A percentile compares a stretch with the other conserved stretches of the same genome.
Conservation (phyloP, 2,113 vertebrate species). For the Symphodus melops region DNA sequence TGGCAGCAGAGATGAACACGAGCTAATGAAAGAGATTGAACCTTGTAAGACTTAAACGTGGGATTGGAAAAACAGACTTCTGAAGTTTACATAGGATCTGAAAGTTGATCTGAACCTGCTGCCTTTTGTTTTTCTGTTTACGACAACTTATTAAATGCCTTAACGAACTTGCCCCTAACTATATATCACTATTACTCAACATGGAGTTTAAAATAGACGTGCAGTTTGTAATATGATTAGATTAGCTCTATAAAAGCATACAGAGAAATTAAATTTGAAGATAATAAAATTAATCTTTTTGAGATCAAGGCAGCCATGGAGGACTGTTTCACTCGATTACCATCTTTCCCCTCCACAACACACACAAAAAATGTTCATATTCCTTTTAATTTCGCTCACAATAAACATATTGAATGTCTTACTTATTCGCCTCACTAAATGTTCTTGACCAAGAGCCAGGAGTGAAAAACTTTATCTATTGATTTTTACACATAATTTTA, state of each 20-base stretch:
- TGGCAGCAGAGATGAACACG: constrained; percentile 35
- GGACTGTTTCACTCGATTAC: background rate
- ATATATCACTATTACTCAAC: background rate
- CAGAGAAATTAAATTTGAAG: constrained; percentile 4
- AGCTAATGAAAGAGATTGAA: constrained; percentile 28
- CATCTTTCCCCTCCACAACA: too few relatives aligned
- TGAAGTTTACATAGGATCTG: constrained; percentile 8
- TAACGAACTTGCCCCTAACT: background rate
- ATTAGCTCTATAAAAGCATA: background rate
- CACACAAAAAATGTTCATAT: background rate
- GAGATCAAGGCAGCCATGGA: background rate
- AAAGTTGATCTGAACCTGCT: background rate
- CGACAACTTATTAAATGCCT: background rate
- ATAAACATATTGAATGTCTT: background rate
- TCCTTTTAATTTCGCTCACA: background rate
- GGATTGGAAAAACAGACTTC: background rate
- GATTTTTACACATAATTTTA: too few relatives aligned
- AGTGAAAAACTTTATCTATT: too few relatives aligned
- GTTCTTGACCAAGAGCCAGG: background rate
- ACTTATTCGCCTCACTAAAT: background rate
- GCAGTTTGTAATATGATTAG: background rate
- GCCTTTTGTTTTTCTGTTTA: background rate
- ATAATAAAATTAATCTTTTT: background rate
- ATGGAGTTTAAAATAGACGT: background rate
- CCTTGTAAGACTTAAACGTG: constrained; percentile 12